Evolutionary conservation across 2,113 vertebrate species (phyloP), one percentile per base, ranked within the genome.

Genomic region (Hippopotamus amphibius): DNA sequence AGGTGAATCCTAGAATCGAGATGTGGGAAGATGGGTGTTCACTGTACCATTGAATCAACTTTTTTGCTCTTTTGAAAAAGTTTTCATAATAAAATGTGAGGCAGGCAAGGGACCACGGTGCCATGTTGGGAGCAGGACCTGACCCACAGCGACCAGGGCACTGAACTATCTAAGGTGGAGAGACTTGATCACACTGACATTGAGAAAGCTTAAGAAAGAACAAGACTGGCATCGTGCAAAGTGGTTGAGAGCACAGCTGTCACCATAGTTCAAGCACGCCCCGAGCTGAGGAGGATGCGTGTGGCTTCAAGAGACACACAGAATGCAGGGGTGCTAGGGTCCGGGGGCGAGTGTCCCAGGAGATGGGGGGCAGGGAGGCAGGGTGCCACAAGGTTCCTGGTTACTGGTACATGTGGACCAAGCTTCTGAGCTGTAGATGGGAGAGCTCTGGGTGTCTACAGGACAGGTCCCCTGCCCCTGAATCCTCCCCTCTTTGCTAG

Each of bases 241-340:
- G 46, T 37, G 16, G 21, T 24, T 28, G n/a, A 11, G 0, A 41
- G 24, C 17, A 41, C 50, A 53, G 30, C 37, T 43, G 12, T 17
- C 2, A 0, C 21, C 61, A 17, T 8, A 24, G 24, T 13, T 24
- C n/a, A 30, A 22, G 26, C 17, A 2, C 9, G 14, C 30, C 8
- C 30, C 43, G 50, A 41, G 3, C 66, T 0, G 0, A 3, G 46
- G n/a, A 57, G 24, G 48, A 16, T 21, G n/a, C 11, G 1, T 3
- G 30, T 26, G 14, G 33, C 48, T 50, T 82, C 14, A 7, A 46
- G 33, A 83, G 59, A 76, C 55, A 46, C 33, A 28, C 30, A 48
- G 9, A 53, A 37, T 41, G 8, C 53, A n/a, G 46, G 26, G 46
- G n/a, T 12, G 13, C 17, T 76, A 43, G 50, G 74, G 12, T 26